Evolutionary conservation across 2,888 invertebrate genomes (phyloP).

Genomic region (Epiblema foenella): DNA sequence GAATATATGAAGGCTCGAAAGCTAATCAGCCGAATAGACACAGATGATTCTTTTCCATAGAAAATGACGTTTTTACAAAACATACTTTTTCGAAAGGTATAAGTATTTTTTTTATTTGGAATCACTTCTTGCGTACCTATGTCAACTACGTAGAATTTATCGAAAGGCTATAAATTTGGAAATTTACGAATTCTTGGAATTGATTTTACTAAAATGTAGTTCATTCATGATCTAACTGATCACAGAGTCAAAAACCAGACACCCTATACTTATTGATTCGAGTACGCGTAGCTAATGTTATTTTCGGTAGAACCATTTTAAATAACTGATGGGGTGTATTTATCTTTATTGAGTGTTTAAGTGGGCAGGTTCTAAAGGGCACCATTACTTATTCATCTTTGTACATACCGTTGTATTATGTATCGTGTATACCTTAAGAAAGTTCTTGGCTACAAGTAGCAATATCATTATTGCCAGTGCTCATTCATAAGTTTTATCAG

Average conservation of each 20-base stretch:
- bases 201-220: not conserved
- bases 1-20: too few relatives aligned
- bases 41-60: too few relatives aligned
- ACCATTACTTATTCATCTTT: not conserved
- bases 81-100: too few relatives aligned
- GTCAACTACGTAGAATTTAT: too few relatives aligned
- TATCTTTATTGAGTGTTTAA: slow-evolving; percentile 23
- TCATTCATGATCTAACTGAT: not conserved
- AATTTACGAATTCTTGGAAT: too few relatives aligned
- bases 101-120: too few relatives aligned
- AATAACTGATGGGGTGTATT: slow-evolving; percentile 16
- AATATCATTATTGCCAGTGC: not conserved
- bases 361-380: not conserved
- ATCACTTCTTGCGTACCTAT: too few relatives aligned
- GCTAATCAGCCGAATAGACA: too few relatives aligned
- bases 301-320: slow-evolving; percentile 15
- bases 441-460: not conserved
- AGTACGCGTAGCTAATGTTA: slow-evolving; percentile 8
- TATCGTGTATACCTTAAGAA: not conserved
- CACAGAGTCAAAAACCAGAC: not conserved
- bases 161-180: too few relatives aligned
- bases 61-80: too few relatives aligned
- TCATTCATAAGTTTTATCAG: slow-evolving; percentile 4
- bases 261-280: not conserved
- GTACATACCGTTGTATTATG: not conserved